Evolutionary conservation across 2,888 invertebrate species (phyloP), one percentile per base, ranked within the genome.

Genomic region (Branchinecta sandiegonensis): DNA sequence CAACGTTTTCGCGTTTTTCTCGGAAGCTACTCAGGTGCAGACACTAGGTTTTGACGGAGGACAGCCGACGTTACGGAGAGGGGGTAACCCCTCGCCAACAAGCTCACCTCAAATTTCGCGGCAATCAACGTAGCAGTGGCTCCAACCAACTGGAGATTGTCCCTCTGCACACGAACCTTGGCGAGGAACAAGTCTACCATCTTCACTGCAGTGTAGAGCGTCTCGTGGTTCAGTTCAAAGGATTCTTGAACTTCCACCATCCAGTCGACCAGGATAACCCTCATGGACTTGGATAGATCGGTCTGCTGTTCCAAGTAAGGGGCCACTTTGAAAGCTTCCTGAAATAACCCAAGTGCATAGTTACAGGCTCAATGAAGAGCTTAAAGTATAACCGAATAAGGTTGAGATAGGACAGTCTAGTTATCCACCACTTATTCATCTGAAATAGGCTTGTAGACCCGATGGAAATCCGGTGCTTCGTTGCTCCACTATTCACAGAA

Each of bases 141-240:
- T 1, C 95, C 97, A 50, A 97, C 82, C 68, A 99, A 81, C 79
- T 97, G 97, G 71, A 99, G 78, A 67, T 87, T 85, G 74, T 92
- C 90, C 76, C 91, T 91, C 8, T 75, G 72, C 10, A 86, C 83
- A 46, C 70, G 71, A 67, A 86, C 82, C 72, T 83, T 83, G 71
- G 85, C 83, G 68, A 96, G 82, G 79, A 87, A 97, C 72, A 90
- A 80, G 79, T 99, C 97, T 7, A 96, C 90, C 73, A 99, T 80
- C 81, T 96, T 97, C 13, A 99, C 94, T 46, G 92, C 94, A 77
- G 96, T 82, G 79, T 99, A 99, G 9, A 99, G 81, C 0, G 97
- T 97, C 81, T 99, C 99, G 76, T 99, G 99, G 79, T 97, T 97
- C 48, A 99, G 82, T 78, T 97, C 97, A 77, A 97, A 97, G 72